Evolutionary conservation across 2,888 invertebrate genomes (phyloP).

Genomic region (Glaucopsyche alexis): DNA sequence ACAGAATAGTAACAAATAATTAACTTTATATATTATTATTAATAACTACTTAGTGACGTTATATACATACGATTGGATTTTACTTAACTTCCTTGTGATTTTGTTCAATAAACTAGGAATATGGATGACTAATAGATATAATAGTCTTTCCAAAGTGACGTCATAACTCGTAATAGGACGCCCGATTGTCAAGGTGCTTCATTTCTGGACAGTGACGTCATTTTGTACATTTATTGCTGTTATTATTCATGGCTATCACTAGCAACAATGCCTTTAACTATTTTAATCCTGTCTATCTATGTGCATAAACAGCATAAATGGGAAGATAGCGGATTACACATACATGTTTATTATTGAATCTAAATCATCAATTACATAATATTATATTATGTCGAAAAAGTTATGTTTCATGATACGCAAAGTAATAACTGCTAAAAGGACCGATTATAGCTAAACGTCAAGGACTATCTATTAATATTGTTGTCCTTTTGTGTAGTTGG

Average conservation of each 20-base stretch:
- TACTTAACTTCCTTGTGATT: no score
- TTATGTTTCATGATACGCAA: not conserved
- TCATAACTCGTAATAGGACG: slow-evolving; percentile 46
- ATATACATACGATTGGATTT: no score
- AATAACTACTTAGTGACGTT: no score
- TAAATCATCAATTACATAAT: not conserved
- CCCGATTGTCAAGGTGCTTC: slow-evolving; percentile 46
- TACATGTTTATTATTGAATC: not conserved
- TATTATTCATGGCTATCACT: slow-evolving; percentile 25
- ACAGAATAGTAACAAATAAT: no score
- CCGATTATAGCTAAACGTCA: not conserved
- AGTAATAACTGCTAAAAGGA: not conserved
- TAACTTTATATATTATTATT: no score
- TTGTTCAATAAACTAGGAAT: not conserved
- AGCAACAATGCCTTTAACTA: not conserved
- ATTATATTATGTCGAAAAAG: not conserved
- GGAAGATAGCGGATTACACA: no score
- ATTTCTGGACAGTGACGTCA: slow-evolving; percentile 45
- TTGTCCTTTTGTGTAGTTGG: not conserved
- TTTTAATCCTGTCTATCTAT: not conserved
- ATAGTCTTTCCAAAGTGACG: slow-evolving; percentile 43
- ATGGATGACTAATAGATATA: slow-evolving; percentile 8
- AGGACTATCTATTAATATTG: not conserved
- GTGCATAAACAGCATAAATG: no score
- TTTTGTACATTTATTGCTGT: slow-evolving; percentile 39